Base-by-base conservation (phyloP, 2,888 invertebrate genomes). In the Chrysomela aeneicollis region DNA sequence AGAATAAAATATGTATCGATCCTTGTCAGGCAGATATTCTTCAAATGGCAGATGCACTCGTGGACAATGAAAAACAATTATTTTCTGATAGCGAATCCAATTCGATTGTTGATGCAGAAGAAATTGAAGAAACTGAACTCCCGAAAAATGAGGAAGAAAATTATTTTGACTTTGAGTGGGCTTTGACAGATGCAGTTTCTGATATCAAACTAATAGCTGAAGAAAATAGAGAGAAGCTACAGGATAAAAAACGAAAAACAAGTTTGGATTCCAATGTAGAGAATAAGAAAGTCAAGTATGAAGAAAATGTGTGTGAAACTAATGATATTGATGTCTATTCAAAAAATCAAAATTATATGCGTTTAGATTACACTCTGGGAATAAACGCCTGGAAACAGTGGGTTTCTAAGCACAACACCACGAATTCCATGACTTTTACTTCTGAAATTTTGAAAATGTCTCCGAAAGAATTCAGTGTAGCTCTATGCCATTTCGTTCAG, bases 1-100 rank as follows among this genome's bases (percentile, higher is more conserved):
- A 91, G 75, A 93, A 93, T 73, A 92, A 92, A 81, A 92, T 93
- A 84, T 94, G 94, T 0, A 88, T 91, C 12, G 93, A 94, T 87
- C 94, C 94, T 0, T 90, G 92, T 68, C 94, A 95, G 81, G 94
- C 94, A 0, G 94, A 95, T 77, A 78, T 95, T 66, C 83, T 95
- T 15, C 92, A 93, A 92, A 94, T 95, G 93, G 94, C 94, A 0
- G 94, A 94, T 79, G 92, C 93, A 89, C 92, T 94, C 0, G 94
- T 93, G 0, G 91, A 89, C 0, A 92, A 92, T 67, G 91, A 91
- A 78, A 18, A 22, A n/a, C n/a, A n/a, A n/a, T n/a, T n/a, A n/a
- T n/a, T n/a, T 22, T 60, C 52, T 17, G 60, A 52, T 22, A 51
- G 51, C 10, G 61, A 52, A 21, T 15, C 21, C 10, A 52, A 53